Conservation (phyloP, 30 jellyfish, hydroid and myxozoan genomes). For the Sanderia malayensis region DNA sequence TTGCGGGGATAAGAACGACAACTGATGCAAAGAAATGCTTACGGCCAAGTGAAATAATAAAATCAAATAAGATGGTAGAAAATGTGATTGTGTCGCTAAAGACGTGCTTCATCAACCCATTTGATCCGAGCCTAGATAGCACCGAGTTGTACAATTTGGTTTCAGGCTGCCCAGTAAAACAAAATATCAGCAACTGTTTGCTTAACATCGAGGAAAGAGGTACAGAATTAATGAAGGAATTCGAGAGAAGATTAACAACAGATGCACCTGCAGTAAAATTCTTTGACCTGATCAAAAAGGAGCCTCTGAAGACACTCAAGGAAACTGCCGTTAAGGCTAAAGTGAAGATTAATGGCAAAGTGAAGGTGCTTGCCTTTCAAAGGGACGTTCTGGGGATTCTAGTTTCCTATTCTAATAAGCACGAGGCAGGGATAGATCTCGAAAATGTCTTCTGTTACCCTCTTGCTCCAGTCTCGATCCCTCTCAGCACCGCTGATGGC, state of each 20-base stretch:
- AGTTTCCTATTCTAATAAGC: conserved; percentile 1
- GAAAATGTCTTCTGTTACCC: conserved; percentile 14
- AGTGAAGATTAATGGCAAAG: neutral
- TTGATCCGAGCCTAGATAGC: conserved; percentile 2
- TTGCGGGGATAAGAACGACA: conserved; percentile 5
- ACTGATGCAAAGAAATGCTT: conserved; percentile 2
- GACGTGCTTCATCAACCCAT: too few relatives aligned
- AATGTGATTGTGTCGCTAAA: too few relatives aligned
- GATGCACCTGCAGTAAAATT: conserved; percentile 7
- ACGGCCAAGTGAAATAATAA: conserved; percentile 2
- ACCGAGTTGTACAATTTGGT: conserved; percentile 4
- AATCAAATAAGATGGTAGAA: too few relatives aligned
- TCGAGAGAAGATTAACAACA: conserved; percentile 3
- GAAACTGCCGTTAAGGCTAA: neutral
- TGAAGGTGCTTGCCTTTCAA: conserved; percentile 14
- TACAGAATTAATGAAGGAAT: conserved; percentile 3
- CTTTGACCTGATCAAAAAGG: conserved; percentile 15
- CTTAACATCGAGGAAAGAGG: too few relatives aligned
- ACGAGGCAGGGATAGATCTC: conserved; percentile 24
- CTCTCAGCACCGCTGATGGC: conserved; percentile 1
- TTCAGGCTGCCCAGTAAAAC: conserved; percentile 10
- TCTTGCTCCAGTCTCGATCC: too few relatives aligned
- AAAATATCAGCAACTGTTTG: neutral
- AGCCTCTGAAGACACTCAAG: conserved; percentile 9
- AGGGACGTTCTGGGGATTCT: neutral